Base-by-base conservation (phyloP, 2,113 vertebrate species). In the Regulus satrapa region DNA sequence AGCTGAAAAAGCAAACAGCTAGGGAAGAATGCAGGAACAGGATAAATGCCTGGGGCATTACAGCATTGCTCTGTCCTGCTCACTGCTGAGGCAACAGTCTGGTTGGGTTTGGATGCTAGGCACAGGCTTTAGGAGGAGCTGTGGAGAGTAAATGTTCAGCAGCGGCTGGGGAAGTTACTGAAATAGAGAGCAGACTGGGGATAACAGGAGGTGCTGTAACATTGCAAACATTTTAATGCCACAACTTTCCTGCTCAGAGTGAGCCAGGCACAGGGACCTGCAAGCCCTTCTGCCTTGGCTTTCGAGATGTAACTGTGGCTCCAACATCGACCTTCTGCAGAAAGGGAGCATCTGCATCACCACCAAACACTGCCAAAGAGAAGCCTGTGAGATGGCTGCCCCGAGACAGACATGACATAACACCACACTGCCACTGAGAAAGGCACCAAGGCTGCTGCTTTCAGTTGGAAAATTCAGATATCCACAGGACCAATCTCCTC, bases 331-430 rank as follows among this genome's bases (percentile, higher is more conserved):
- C 28, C 7, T 19, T 40, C 18, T 4, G 4, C 10, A n/a, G 38
- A 31, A 17, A 26, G 17, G 24, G 19, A 43, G 43, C 56, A 52
- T 74, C 63, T 45, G 26, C 52, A 76, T 46, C 40, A 61, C 54
- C 71, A 92, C 40, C 93, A 95, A 97, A 89, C 52, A 67, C 3
- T 9, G 68, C 73, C 84, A 92, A 40, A 71, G 93, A 73, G 90
- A 82, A 26, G 48, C 72, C 82, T 74, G 69, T 6, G 55, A 56
- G 34, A 29, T 20, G 71, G 59, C 77, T 85, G 51, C 58, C 28
- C 46, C 31, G 11, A 75, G 72, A 31, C 55, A 87, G 49, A 51
- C 41, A 8, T 71, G 80, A 52, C 18, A 23, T 2, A 88, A 49
- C 45, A 73, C 45, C 76, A 87, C 51, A 6, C 10, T 48, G 69